Base-by-base conservation (phyloP, 2,113 vertebrate genomes). In the Macquaria australasica region DNA sequence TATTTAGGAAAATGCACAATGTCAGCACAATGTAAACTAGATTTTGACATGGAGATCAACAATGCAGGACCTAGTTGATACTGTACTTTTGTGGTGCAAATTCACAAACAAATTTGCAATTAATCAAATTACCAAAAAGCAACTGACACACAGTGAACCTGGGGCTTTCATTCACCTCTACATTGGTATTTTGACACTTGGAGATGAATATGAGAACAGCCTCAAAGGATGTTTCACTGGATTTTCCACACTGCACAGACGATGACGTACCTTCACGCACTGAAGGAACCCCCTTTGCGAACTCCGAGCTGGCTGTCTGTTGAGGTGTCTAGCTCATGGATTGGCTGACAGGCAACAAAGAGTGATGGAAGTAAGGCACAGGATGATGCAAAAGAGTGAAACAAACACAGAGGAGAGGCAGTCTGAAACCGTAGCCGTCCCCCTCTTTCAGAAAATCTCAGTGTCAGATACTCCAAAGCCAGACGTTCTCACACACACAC, bases 301-400 rank as follows among this genome's bases (percentile, higher is more conserved):
- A 51, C 37, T 16, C 41, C 48, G 20, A n/a, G 66, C 84, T 81
- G 78, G 75, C 91, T 85, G 85, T 28, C 76, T 43, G 67, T 16
- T 3, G 41, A 69, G 43, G 76, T 23, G 72, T 67, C 64, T 12
- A 12, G 59, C 73, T 69, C 76, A 5, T 71, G 16, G 68, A 86
- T 67, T 79, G 87, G 84, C 79, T 86, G 84, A n/a, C 50, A 21
- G 55, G 85, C 74, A 69, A 63, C 51, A 41, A 79, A 64, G 23
- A 62, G 71, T 41, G 20, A 77, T 37, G 71, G 58, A 20, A 55
- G n/a, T 31, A 10, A 53, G 62, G 73, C 56, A 50, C 20, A 7
- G 67, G 64, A 73, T 92, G 88, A 93, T 89, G 90, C 77, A 92
- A 94, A 91, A 59, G 45, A 18, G 14, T 63, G 90, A 86, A 91